Evolutionary conservation across 2,888 invertebrate species (phyloP).

Genomic region (Lampropteryx suffumata): DNA sequence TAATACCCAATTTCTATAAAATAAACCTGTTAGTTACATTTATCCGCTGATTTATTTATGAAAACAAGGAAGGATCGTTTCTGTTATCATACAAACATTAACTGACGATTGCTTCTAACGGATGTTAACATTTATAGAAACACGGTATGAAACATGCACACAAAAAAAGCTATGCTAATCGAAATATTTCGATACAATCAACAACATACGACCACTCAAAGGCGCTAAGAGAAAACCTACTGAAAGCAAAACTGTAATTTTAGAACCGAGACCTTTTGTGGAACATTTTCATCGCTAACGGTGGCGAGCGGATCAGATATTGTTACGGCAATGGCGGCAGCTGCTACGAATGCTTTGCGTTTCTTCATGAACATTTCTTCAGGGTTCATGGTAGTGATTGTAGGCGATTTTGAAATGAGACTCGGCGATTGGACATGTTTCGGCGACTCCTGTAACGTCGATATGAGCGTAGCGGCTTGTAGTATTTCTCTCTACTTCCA

Average conservation of each 20-base stretch:
- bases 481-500: background rate
- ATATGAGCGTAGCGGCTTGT: background rate
- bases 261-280: slow-evolving; percentile 10
- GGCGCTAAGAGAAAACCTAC: background rate
- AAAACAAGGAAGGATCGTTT: too few relatives aligned
- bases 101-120: too few relatives aligned
- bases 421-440: background rate
- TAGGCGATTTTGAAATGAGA: background rate
- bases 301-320: slow-evolving; percentile 31
- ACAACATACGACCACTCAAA: background rate
- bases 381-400: background rate
- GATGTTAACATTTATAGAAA: too few relatives aligned
- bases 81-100: too few relatives aligned
- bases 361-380: slow-evolving; percentile 69
- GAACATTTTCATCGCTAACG: slow-evolving; percentile 1
- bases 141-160: slow-evolving; percentile 2
- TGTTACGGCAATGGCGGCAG: slow-evolving; percentile 52
- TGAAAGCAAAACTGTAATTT: background rate
- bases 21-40: too few relatives aligned
- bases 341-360: slow-evolving; percentile 58
- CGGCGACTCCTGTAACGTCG: slow-evolving; percentile 16
- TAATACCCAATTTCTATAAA: too few relatives aligned
- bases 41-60: too few relatives aligned
- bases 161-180: slow-evolving; percentile 1
- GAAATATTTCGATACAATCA: background rate